Evolutionary conservation across 1,140 invertebrate genomes (phyloP), one percentile per base, ranked within the genome.

Genomic region (Drosophila suzukii): DNA sequence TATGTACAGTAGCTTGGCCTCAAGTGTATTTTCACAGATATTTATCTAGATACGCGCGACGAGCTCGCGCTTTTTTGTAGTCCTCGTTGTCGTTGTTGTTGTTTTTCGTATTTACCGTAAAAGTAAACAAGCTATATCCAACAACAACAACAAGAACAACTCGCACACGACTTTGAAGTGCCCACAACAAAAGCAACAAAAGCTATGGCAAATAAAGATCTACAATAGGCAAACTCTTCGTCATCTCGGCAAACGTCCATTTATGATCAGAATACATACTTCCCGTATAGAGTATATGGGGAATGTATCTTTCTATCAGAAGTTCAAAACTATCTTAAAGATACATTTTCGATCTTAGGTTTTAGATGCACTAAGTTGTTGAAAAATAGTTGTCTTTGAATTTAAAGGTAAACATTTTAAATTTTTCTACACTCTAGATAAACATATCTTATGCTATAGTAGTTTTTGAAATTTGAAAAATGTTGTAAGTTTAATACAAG

Each of bases 11-110:
- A 88, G 83, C 83, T 56, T 72, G 58, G 83, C 78, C 76, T 86
- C 83, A 86, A 86, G 82, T 81, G 82, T 85, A 85, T 85, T 81
- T 83, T 75, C 75, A 86, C 81, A 81, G 82, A 86, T 81, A 86
- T 81, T 74, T 81, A 84, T 81, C 81, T 85, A 85, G 81, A 85
- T 86, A 86, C 82, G 82, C 73, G 81, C 82, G 81, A 75, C 70
- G 73, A 65, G 70, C 73, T 60, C 71, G 59, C 54, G 54, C 39
- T 62, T 66, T 63, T 71, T 60, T 43, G 54, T 50, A 49, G 46
- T 53, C 32, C 34, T 70, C 36, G 32, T 27, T 51, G 32, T 39
- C 20, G 15, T 51, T 58, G 34, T 44, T 58, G 36, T 44, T 61
- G 34, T 4, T 53, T 70, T 67, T 41, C 34, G 49, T 67, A 75